These are phyloP conservation scores for Potamilus streckersoni DNA, from an alignment of 1,140 invertebrate genomes.

Conservation along the genomic window DNA sequence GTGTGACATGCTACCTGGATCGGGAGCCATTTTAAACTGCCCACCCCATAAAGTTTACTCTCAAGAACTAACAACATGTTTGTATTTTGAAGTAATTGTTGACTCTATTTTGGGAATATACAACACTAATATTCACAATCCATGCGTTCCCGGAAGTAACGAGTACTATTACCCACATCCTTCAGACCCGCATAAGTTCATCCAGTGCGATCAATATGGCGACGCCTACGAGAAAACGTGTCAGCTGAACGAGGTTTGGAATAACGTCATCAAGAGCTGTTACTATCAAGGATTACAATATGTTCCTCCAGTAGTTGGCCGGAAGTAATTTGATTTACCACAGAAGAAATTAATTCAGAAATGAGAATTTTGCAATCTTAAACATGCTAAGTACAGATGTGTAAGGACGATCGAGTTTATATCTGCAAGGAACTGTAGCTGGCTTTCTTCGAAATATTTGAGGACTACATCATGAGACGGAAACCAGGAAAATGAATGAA, in stretches of 20 bases:
- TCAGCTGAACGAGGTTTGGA: slow-evolving; percentile 1
- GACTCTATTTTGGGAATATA: neutral
- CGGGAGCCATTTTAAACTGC: slow-evolving; percentile 4
- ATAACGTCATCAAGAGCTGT: neutral
- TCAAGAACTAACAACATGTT: neutral
- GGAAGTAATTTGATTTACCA: no score
- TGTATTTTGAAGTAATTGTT: slow-evolving; percentile 3
- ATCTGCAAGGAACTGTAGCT: no score
- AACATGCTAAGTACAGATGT: no score
- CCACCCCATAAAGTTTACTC: slow-evolving; percentile 8
- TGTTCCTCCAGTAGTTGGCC: no score
- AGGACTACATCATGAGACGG: no score
- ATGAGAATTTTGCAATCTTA: no score
- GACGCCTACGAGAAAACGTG: slow-evolving; percentile 10
- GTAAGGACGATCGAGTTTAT: no score
- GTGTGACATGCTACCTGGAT: neutral
- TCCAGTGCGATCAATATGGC: slow-evolving; percentile 15
- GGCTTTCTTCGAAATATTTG: no score
- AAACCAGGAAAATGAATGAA: no score
- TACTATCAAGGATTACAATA: no score
- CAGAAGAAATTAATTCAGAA: no score
- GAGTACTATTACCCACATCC: slow-evolving; percentile 15
- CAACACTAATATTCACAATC: slow-evolving; percentile 1
- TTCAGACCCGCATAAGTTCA: slow-evolving; percentile 4
- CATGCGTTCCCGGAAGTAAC: neutral